phyloP scores from a whole-genome alignment of 2,113 vertebrate genomes.

The Nothoprocta pentlandii region DNA sequence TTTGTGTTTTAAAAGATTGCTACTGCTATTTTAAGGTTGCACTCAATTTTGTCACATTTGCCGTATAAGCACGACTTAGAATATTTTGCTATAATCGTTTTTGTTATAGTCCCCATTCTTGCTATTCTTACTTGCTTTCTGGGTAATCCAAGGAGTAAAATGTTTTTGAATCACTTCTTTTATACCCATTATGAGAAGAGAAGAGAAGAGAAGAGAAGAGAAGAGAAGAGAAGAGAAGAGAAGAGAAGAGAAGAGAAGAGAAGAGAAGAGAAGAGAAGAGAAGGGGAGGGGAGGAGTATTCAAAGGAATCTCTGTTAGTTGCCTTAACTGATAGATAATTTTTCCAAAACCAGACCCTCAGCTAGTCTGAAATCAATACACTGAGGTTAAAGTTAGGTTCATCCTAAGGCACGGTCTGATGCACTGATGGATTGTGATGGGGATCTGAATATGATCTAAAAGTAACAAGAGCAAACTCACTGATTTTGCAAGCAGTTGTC shows the following conservation, averaged over 20 bases:
- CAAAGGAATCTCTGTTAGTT: neutral
- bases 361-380: neutral
- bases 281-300: neutral
- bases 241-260: no score
- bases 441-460: neutral
- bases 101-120: constrained; percentile 47
- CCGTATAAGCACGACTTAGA: constrained; percentile 43
- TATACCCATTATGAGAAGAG: neutral
- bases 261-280: no score
- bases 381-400: neutral
- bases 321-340: neutral
- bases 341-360: neutral
- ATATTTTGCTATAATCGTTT: constrained; percentile 61
- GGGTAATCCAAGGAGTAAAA: constrained; percentile 32
- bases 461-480: neutral
- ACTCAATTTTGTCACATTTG: constrained; percentile 63
- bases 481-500: neutral
- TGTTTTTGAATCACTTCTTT: constrained; percentile 52
- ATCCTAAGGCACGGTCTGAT: no score
- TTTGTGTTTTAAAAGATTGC: constrained; percentile 49
- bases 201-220: neutral
- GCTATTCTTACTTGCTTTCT: constrained; percentile 47
- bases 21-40: constrained; percentile 66
- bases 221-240: no score
- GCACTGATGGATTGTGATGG: neutral